Conservation (phyloP, 2,113 vertebrate genomes). For the Poecilia latipinna region DNA sequence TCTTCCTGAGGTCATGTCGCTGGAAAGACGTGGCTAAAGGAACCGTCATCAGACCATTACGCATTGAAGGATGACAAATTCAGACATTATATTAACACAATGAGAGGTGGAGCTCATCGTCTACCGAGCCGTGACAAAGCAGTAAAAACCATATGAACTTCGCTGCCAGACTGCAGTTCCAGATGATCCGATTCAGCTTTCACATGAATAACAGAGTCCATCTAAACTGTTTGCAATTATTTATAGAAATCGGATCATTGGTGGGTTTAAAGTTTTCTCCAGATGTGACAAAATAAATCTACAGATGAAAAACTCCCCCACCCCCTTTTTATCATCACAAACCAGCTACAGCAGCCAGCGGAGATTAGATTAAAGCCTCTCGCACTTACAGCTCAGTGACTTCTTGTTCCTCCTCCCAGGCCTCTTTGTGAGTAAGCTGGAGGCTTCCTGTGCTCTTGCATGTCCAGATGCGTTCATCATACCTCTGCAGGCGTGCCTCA, state of each 20-base stretch:
- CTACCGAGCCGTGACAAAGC: conserved; percentile 49
- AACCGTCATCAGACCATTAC: conserved; percentile 19
- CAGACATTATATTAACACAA: conserved; percentile 59
- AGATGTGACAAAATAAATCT: neutral
- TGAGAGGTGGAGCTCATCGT: conserved; percentile 47
- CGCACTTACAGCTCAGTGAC: conserved; percentile 96
- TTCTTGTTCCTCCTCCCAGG: conserved; percentile 99
- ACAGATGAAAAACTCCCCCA: neutral
- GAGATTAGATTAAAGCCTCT: neutral
- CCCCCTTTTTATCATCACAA: neutral
- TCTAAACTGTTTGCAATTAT: neutral
- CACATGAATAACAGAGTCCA: neutral
- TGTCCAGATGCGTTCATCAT: conserved; percentile 93
- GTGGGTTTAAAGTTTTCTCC: neutral
- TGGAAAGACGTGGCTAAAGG: neutral
- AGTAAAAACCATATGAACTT: conserved; percentile 53
- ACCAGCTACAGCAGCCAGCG: neutral
- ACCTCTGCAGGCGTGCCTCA: conserved; percentile 89
- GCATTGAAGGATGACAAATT: conserved; percentile 59
- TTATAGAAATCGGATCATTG: neutral
- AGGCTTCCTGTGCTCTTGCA: conserved; percentile 98
- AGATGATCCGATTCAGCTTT: conserved; percentile 4
- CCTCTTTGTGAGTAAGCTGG: conserved; percentile 97
- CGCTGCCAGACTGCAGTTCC: conserved; percentile 19
- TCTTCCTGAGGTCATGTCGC: neutral